phyloP scores from a whole-genome alignment of 2,113 vertebrate genomes.

The Pituophis catenifer region DNA sequence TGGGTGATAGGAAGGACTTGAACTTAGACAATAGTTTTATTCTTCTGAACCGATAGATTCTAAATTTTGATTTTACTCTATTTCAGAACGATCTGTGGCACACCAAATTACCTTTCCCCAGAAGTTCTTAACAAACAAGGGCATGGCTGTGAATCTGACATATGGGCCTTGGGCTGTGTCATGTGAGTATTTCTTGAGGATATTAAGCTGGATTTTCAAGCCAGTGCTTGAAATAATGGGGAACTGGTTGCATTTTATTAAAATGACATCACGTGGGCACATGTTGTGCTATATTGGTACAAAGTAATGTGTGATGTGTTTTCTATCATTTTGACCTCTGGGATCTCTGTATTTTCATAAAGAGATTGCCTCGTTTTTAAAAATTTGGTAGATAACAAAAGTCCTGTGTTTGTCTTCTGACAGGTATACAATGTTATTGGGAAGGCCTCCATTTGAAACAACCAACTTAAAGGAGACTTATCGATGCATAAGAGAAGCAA shows the following conservation, averaged over 20 bases:
- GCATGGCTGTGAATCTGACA: constrained; percentile 95
- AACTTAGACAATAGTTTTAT: not conserved
- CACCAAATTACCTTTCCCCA: constrained; percentile 97
- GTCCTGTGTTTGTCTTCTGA: not conserved
- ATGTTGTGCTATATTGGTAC: not conserved
- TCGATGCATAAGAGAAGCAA: constrained; percentile 92
- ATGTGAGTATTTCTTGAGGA: constrained; percentile 82
- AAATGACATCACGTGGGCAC: not conserved
- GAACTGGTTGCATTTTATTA: not conserved
- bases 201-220: constrained; percentile 12
- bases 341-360: not conserved
- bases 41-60: not conserved
- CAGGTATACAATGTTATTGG: constrained; percentile 97
- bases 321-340: not conserved
- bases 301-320: not conserved
- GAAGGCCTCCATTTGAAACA: constrained; percentile 95
- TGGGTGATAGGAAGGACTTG: not conserved
- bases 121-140: constrained; percentile 99
- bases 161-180: constrained; percentile 97
- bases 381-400: constrained; percentile 4
- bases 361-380: not conserved
- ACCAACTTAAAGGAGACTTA: constrained; percentile 98
- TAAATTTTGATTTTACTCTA: constrained; percentile 27
- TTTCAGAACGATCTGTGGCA: constrained; percentile 95
- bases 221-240: not conserved